Conservation (phyloP, 2,113 vertebrate species). For the Hippocampus abdominalis region DNA sequence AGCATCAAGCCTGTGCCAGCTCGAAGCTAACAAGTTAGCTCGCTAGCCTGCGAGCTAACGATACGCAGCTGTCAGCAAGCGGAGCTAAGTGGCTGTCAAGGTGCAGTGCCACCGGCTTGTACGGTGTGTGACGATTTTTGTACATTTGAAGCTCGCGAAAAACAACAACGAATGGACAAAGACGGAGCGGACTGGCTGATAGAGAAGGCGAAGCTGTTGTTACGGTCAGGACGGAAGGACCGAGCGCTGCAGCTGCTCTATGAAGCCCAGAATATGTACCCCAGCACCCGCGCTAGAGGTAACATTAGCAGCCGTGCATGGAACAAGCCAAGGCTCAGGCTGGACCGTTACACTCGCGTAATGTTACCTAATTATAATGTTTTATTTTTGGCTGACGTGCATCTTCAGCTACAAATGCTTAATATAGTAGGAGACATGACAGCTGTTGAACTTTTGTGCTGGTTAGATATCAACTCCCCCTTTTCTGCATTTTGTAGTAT, state of each 20-base stretch:
- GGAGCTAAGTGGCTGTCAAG: slow-evolving; percentile 36
- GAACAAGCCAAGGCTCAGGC: not conserved
- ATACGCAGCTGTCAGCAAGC: slow-evolving; percentile 48
- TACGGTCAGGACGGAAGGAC: slow-evolving; percentile 73
- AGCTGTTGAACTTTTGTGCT: not conserved
- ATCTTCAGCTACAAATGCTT: not conserved
- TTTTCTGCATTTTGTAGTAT: not conserved
- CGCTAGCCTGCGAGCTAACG: slow-evolving; percentile 18
- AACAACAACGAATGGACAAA: slow-evolving; percentile 58
- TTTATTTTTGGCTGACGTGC: not conserved
- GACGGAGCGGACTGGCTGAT: slow-evolving; percentile 73
- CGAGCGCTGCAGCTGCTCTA: slow-evolving; percentile 73
- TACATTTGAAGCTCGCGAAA: not conserved
- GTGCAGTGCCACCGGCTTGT: slow-evolving; percentile 13
- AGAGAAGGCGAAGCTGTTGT: slow-evolving; percentile 76
- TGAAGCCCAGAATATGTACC: slow-evolving; percentile 73
- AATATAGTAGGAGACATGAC: not conserved
- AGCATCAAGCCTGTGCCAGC: slow-evolving; percentile 1
- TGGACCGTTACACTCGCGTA: not conserved
- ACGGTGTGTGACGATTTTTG: slow-evolving; percentile 26
- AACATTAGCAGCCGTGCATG: slow-evolving; percentile 41
- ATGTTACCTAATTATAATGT: not conserved
- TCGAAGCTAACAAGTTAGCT: slow-evolving; percentile 3
- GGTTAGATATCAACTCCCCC: too few species aligned
- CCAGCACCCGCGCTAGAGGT: slow-evolving; percentile 77